Base-by-base conservation (phyloP, 2,113 vertebrate species). In the Romanogobio albipinnatus region DNA sequence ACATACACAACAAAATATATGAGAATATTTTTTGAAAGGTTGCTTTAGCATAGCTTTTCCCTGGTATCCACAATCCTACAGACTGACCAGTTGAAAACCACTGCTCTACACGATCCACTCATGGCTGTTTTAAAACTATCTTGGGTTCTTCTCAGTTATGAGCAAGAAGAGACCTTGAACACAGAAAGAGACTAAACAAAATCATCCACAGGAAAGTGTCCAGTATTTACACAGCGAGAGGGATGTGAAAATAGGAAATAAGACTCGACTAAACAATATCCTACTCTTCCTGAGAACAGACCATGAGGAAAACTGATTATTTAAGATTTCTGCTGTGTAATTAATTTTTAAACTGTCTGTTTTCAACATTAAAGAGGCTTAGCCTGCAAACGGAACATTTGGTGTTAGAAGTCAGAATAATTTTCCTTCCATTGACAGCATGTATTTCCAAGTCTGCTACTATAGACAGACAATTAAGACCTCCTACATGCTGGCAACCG, bases 151-250 rank as follows among this genome's bases (percentile, higher is more conserved):
- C 58, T 17, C 58, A 78, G 53, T 56, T 56, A 56, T 56, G 17
- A 56, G 83, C 24, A 15, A 77, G 33, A 76, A 45, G 81, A 77
- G 39, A 62, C 49, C 7, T 47, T 33, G 62, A 68, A 68, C 43
- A 81, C 10, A 84, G 49, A 19, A 68, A 14, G 74, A 89, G 81
- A 88, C 86, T 87, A 89, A 90, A 89, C 79, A 88, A 89, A 88
- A 85, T 82, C 51, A 87, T 83, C 76, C 53, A 83, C 85, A 83
- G 51, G 59, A 79, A 84, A 49, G 66, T 15, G 59, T 70, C 58
- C n/a, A 56, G 68, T 24, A 85, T 71, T 76, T 89, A 61, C 47
- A 82, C 56, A 29, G 45, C 75, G 26, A 83, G 66, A 59, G 29
- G 58, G 64, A 82, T 56, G 36, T 84, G 79, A 81, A 78, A 56